Evolutionary conservation across 2,797 vertebrate species (phyloP).

Genomic region (Neosilurus mollespiculum): DNA sequence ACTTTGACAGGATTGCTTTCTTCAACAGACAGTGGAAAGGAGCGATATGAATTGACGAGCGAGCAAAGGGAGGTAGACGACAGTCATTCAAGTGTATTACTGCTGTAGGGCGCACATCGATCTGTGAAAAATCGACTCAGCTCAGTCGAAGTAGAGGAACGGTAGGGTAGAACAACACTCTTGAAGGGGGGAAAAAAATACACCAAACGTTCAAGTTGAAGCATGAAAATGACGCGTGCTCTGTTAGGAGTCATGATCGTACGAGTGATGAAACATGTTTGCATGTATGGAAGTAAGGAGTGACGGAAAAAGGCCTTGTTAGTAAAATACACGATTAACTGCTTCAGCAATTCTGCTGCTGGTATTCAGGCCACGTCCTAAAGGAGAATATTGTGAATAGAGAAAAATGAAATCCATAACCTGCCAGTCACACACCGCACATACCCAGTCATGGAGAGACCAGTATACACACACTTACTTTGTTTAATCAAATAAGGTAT

Average conservation of each 20-base stretch:
- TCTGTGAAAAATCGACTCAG: slow-evolving; percentile 40
- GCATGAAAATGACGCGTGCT: neutral
- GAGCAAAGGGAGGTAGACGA: slow-evolving; percentile 40
- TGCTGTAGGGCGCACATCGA: slow-evolving; percentile 40
- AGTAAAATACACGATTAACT: neutral
- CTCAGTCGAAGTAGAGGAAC: slow-evolving; percentile 11
- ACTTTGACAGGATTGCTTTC: slow-evolving; percentile 40
- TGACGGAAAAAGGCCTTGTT: neutral
- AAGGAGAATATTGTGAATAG: neutral
- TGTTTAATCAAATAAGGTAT: neutral
- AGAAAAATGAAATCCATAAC: slow-evolving; percentile 14
- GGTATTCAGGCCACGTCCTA: neutral
- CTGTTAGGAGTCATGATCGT: no score
- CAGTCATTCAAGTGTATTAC: slow-evolving; percentile 41
- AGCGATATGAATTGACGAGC: slow-evolving; percentile 44
- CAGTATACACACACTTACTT: neutral
- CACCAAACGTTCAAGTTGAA: neutral
- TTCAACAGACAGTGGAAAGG: slow-evolving; percentile 39
- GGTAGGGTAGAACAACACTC: slow-evolving; percentile 22
- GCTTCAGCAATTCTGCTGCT: neutral
- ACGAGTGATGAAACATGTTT: no score
- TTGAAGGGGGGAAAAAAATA: neutral
- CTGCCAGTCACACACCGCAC: slow-evolving; percentile 7
- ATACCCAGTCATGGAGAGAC: neutral
- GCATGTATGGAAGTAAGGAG: neutral